Evolutionary conservation across 2,797 vertebrate genomes (phyloP).

Genomic region (Thalassophryne amazonica): DNA sequence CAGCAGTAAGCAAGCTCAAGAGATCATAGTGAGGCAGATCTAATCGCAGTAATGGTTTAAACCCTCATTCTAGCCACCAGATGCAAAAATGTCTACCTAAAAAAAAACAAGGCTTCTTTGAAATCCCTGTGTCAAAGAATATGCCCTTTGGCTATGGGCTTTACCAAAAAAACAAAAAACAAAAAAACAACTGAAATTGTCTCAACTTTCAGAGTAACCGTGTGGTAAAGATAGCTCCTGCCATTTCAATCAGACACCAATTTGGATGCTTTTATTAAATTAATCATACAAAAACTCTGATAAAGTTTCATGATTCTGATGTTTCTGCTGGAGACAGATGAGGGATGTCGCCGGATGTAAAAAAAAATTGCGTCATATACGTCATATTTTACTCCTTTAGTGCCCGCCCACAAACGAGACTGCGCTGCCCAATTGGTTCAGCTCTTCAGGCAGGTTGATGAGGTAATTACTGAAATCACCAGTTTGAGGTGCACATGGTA

Average conservation of each 20-base stretch:
- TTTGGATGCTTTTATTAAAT: conserved; percentile 1
- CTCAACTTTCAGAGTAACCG: conserved; percentile 51
- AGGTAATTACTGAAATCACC: no score
- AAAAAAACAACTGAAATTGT: conserved; percentile 38
- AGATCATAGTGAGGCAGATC: conserved; percentile 80
- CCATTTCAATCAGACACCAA: conserved; percentile 10
- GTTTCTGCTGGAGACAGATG: no score
- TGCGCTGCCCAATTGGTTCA: no score
- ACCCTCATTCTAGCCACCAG: conserved; percentile 73
- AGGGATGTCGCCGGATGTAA: no score
- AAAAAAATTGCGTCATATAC: no score
- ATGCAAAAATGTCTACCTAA: conserved; percentile 72
- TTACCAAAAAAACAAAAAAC: conserved; percentile 29
- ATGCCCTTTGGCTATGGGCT: conserved; percentile 64
- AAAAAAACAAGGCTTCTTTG: conserved; percentile 74
- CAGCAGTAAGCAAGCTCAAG: conserved; percentile 79
- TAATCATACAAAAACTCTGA: no score
- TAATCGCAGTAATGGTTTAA: conserved; percentile 82
- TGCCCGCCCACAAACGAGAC: no score
- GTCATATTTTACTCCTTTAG: no score
- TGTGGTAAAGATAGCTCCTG: conserved; percentile 43
- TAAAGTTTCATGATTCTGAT: no score
- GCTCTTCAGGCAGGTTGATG: no score
- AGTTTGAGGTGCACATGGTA: no score
- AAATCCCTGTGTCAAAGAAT: conserved; percentile 74